Evolutionary conservation across 2,888 invertebrate species (phyloP).

Genomic region (Arenicola marina): DNA sequence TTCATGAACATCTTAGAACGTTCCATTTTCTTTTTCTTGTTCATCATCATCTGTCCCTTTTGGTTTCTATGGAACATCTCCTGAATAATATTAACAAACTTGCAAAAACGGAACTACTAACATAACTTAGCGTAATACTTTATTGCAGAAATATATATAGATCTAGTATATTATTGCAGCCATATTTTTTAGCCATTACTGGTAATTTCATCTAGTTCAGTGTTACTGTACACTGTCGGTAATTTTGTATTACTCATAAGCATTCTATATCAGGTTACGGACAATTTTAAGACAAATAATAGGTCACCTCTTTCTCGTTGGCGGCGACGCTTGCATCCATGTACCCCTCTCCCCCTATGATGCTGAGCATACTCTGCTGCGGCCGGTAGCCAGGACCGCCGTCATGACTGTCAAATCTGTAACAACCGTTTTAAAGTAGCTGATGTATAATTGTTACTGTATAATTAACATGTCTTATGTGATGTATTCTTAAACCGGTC

Average conservation of each 20-base stretch:
- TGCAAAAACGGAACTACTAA: too few species aligned
- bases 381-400: not conserved
- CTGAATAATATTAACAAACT: too few species aligned
- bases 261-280: not conserved
- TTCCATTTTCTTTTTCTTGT: conserved; percentile 16
- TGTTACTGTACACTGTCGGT: too few species aligned
- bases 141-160: too few species aligned
- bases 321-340: conserved; percentile 46
- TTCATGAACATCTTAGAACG: conserved; percentile 16
- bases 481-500: too few species aligned
- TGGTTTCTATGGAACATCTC: conserved; percentile 8
- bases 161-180: too few species aligned
- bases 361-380: conserved; percentile 34
- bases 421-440: not conserved
- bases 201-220: too few species aligned
- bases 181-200: too few species aligned
- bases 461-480: too few species aligned
- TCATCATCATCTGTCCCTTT: not conserved
- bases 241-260: not conserved
- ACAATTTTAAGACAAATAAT: not conserved
- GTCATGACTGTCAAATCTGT: not conserved
- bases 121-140: too few species aligned
- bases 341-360: conserved; percentile 43
- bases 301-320: conserved; percentile 41
- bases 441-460: too few species aligned